phyloP scores from a whole-genome alignment of 2,888 invertebrate genomes.

The Sarcophaga subvicina region DNA sequence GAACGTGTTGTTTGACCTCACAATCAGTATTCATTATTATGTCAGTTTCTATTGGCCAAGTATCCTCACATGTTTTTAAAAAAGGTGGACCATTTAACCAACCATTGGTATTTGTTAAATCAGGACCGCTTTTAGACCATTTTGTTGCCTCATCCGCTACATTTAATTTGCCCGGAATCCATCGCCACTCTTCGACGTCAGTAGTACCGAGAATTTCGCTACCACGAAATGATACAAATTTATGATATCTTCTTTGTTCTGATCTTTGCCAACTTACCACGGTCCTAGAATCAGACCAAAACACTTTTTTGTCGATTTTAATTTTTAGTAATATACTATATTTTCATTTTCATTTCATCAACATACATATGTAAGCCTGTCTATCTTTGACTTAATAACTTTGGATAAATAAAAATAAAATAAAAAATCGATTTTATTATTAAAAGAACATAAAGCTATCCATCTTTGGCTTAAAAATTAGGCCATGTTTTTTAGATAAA shows the following conservation, averaged over 20 bases:
- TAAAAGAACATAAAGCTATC: too few relatives aligned
- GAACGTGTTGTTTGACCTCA: conserved; percentile 30
- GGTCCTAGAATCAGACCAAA: conserved; percentile 43
- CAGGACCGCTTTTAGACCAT: conserved; percentile 29
- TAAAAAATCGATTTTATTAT: too few relatives aligned
- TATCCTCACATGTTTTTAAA: conserved; percentile 1
- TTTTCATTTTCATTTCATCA: too few relatives aligned
- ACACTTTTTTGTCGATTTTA: conserved; percentile 24
- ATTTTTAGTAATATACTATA: neutral
- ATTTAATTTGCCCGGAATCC: conserved; percentile 41
- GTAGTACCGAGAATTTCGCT: conserved; percentile 47
- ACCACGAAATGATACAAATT: conserved; percentile 51
- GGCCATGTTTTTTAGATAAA: too few relatives aligned
- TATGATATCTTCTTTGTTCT: conserved; percentile 39
- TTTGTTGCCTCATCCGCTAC: conserved; percentile 42
- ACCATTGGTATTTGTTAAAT: conserved; percentile 23
- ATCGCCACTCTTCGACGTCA: conserved; percentile 22
- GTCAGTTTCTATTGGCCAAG: neutral
- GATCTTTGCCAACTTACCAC: conserved; percentile 31
- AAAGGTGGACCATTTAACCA: conserved; percentile 25
- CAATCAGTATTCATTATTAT: neutral
- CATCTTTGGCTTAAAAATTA: too few relatives aligned
- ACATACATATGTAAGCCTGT: too few relatives aligned
- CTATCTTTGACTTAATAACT: neutral
- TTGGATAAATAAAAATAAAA: too few relatives aligned